Evolutionary conservation across 2,888 invertebrate species (phyloP).

Genomic region (Phrixothrix hirtus): DNA sequence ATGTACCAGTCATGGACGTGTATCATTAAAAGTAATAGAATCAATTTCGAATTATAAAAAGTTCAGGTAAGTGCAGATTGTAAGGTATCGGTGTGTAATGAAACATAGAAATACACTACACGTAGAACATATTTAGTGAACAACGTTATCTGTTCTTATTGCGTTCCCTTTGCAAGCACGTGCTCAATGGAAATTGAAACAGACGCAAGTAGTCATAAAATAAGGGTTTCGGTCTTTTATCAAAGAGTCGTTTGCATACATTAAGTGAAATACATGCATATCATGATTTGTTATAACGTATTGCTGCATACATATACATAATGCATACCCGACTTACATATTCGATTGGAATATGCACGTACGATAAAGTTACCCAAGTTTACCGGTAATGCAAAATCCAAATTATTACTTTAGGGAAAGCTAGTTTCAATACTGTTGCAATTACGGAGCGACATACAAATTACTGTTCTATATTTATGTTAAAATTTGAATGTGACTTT

Average conservation of each 20-base stretch:
- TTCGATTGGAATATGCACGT: conserved; percentile 13
- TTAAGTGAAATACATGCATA: conserved; percentile 35
- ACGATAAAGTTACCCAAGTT: too few species aligned
- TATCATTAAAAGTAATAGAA: too few species aligned
- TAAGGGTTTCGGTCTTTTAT: conserved; percentile 37
- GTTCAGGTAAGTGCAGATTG: conserved; percentile 1
- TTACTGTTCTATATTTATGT: too few species aligned
- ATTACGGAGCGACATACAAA: too few species aligned
- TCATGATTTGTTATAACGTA: conserved; percentile 25
- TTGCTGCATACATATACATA: conserved; percentile 13
- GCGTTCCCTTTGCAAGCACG: conserved; percentile 37
- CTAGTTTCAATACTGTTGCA: too few species aligned
- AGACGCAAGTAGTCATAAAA: conserved; percentile 40
- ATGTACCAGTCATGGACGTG: too few species aligned
- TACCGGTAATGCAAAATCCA: too few species aligned
- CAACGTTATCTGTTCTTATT: conserved; percentile 40
- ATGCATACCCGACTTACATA: conserved; percentile 15
- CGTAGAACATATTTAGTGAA: conserved; percentile 39
- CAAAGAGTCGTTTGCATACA: conserved; percentile 38
- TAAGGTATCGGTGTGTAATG: conserved; percentile 17
- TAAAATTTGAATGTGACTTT: too few species aligned
- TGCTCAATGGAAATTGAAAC: conserved; percentile 40
- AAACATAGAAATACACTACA: conserved; percentile 33
- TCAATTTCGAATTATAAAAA: background rate
- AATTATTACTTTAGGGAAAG: too few species aligned